Conservation (phyloP, 1,140 invertebrate genomes). For the Pteromalus puparum region DNA sequence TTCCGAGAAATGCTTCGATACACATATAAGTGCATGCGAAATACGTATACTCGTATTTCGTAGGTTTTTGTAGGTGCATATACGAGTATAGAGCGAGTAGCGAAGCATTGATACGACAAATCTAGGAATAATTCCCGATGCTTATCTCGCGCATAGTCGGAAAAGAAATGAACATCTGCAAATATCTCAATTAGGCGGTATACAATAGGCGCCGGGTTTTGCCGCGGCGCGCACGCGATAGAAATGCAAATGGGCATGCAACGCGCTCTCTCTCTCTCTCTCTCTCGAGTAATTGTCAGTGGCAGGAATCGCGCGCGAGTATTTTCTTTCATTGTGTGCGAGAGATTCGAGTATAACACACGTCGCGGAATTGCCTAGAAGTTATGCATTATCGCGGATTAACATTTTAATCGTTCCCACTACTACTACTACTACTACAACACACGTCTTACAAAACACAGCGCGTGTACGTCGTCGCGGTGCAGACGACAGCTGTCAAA, state of each 20-base stretch:
- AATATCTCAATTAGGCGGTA: slow-evolving; percentile 15
- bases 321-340: neutral
- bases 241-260: slow-evolving; percentile 9
- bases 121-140: neutral
- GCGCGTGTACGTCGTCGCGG: slow-evolving; percentile 17
- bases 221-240: neutral
- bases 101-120: neutral
- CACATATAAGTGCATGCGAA: neutral
- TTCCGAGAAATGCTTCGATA: neutral
- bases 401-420: slow-evolving; percentile 40
- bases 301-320: neutral
- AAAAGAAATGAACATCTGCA: slow-evolving; percentile 6
- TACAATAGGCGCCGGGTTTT: neutral
- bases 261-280: no score
- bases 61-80: neutral
- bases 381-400: slow-evolving; percentile 1
- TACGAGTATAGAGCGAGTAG: neutral
- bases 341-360: neutral
- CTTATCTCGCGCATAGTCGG: neutral
- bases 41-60: neutral
- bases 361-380: neutral
- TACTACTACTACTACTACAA: neutral
- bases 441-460: neutral
- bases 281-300: neutral
- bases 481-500: slow-evolving; percentile 75